These are phyloP conservation scores for Pammene aurita DNA, from an alignment of 2,888 invertebrate genomes.

Conservation along the genomic window DNA sequence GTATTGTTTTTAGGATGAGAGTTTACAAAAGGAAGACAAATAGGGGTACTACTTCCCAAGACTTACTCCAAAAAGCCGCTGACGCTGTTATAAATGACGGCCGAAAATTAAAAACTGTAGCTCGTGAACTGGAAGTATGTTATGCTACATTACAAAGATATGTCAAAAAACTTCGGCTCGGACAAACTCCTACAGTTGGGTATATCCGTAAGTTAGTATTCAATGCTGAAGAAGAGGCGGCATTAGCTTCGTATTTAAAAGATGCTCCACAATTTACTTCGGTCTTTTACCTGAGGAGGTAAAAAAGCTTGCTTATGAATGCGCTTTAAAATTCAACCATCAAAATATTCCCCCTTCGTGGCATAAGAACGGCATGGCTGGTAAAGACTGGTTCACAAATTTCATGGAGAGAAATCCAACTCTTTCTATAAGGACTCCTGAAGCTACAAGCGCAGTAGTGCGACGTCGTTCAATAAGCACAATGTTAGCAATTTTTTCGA, in stretches of 20 bases:
- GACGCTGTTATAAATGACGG: constrained; percentile 44
- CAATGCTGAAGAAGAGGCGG: constrained; percentile 28
- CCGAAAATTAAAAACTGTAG: constrained; percentile 44
- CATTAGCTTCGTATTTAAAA: constrained; percentile 29
- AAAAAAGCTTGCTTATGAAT: constrained; percentile 42
- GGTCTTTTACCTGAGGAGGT: constrained; percentile 43
- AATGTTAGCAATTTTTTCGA: constrained; percentile 44
- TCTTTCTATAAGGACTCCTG: constrained; percentile 46
- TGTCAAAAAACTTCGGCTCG: constrained; percentile 30
- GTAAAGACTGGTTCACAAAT: constrained; percentile 43
- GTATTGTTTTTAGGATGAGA: constrained; percentile 30
- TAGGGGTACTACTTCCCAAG: constrained; percentile 39
- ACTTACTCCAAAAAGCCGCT: constrained; percentile 39
- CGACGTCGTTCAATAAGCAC: constrained; percentile 42
- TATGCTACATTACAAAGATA: constrained; percentile 41
- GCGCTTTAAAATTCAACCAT: constrained; percentile 40
- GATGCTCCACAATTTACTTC: constrained; percentile 40
- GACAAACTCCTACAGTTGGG: constrained; percentile 15
- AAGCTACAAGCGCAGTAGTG: constrained; percentile 47
- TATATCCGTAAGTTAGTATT: constrained; percentile 17
- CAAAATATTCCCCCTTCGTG: constrained; percentile 41
- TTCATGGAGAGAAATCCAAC: constrained; percentile 43
- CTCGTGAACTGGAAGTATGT: constrained; percentile 42
- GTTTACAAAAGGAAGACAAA: constrained; percentile 34
- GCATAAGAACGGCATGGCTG: constrained; percentile 41